A percentile compares a stretch with the other conserved stretches of the same genome.
Conservation (phyloP, 2,797 vertebrate species). For the Discoglossus pictus region DNA sequence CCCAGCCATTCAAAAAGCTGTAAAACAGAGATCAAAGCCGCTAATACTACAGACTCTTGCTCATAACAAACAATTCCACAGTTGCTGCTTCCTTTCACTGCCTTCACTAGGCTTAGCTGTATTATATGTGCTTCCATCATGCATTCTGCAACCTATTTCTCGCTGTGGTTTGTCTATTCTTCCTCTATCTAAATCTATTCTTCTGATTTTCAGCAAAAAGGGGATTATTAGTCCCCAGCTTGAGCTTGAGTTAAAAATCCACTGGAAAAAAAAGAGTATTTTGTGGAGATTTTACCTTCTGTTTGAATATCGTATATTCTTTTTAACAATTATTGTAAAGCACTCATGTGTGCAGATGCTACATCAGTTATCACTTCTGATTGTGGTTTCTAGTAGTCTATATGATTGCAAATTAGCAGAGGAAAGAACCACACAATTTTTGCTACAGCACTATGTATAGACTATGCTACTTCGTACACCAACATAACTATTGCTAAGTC, state of each 20-base stretch:
- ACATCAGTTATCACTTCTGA: no score
- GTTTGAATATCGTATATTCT: slow-evolving; percentile 1
- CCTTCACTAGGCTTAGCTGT: slow-evolving; percentile 41
- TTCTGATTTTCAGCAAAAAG: slow-evolving; percentile 37
- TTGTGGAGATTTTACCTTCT: slow-evolving; percentile 15
- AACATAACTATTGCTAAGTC: no score
- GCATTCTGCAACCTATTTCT: slow-evolving; percentile 43
- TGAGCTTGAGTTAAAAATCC: slow-evolving; percentile 12
- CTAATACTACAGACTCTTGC: slow-evolving; percentile 39
- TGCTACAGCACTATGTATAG: no score
- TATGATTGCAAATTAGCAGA: no score
- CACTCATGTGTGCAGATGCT: no score
- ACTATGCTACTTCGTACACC: no score
- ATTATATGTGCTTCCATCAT: slow-evolving; percentile 46
- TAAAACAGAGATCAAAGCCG: slow-evolving; percentile 47
- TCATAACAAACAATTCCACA: slow-evolving; percentile 46
- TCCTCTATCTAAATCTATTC: slow-evolving; percentile 45
- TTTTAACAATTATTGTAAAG: no score
- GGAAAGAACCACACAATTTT: no score
- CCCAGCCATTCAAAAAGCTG: slow-evolving; percentile 46
- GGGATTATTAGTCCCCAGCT: slow-evolving; percentile 28
- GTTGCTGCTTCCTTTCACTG: slow-evolving; percentile 43
- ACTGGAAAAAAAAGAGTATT: slow-evolving; percentile 9
- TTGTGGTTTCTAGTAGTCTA: no score
- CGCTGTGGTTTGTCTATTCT: slow-evolving; percentile 47